Evolutionary conservation across 1,140 invertebrate genomes (phyloP), one percentile per base, ranked within the genome.

Genomic region (Probaryconus sp.): DNA sequence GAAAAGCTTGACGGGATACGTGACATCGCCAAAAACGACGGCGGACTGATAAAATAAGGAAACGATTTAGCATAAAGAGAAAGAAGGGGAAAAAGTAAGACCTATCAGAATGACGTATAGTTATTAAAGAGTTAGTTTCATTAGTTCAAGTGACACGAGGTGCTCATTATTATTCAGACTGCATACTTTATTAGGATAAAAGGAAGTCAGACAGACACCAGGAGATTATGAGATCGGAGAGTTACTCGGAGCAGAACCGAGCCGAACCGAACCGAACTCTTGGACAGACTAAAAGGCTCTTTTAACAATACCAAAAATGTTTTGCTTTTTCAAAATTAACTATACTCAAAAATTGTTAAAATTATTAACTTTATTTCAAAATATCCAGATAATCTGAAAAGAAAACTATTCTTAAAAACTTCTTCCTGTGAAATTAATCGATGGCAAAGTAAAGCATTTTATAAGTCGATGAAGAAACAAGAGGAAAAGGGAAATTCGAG

Each of bases 161-260:
- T 50, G 53, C 76, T 80, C 75, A 78, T 83, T 83, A 79, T 79
- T 83, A 84, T 83, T 83, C 82, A 80, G 73, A 55, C 42, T 72
- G 76, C 78, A 83, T 81, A 81, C 73, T 83, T 82, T 82, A 84
- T 83, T 82, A 79, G 76, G 50, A 69, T 71, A 51, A 63, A 68
- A 75, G 72, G 63, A 71, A 77, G 63, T 70, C 68, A 73, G 77
- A 75, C 72, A 48, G 30, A 43, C 26, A 47, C 71, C 26, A 30
- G 14, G 45, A 81, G 76, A 81, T 83, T 84, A 82, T 80, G 71
- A 83, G 76, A 80, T 79, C 76, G 78, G 74, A 73, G 33, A 48
- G 56, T 63, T 26, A 50, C 24, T 28, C 55, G 5, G 14, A 16
- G 55, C 51, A 21, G 21, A 42, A 17, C 38, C 21, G 40, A 38